Percentiles rank a stretch among this genome's conserved stretches.
phyloP scores from a whole-genome alignment of 2,888 invertebrate species.

The Scelioninae gen. 2 region DNA sequence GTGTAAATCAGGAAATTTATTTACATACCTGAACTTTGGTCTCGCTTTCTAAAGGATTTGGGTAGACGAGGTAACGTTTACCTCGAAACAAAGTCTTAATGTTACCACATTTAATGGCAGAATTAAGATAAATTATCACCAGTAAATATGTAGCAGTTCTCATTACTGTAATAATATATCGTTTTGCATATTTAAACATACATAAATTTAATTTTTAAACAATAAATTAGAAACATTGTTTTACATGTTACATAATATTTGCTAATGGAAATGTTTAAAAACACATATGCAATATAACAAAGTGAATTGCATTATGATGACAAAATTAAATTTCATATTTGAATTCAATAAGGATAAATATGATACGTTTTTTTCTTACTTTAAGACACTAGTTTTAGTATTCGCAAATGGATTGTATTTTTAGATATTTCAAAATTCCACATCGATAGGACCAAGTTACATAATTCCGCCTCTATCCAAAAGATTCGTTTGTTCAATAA shows the following conservation, averaged over 20 bases:
- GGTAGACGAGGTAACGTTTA: conserved; percentile 65
- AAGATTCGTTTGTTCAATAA: conserved; percentile 61
- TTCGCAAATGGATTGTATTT: too few relatives aligned
- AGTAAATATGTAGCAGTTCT: conserved; percentile 2
- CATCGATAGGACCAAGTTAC: conserved; percentile 21
- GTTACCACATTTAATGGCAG: conserved; percentile 25
- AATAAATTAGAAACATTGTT: too few relatives aligned
- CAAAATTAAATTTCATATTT: too few relatives aligned
- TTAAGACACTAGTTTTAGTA: neutral
- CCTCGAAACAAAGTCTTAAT: conserved; percentile 58
- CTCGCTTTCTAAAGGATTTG: conserved; percentile 67
- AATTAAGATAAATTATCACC: conserved; percentile 16
- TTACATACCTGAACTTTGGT: conserved; percentile 68
- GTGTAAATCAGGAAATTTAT: neutral
- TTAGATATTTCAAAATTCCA: conserved; percentile 4
- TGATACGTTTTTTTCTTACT: too few relatives aligned
- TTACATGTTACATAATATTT: too few relatives aligned
- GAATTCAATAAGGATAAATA: too few relatives aligned
- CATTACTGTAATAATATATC: conserved; percentile 32
- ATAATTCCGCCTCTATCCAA: conserved; percentile 50
- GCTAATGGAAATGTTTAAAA: too few relatives aligned
- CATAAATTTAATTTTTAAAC: too few relatives aligned
- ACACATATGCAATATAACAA: too few relatives aligned
- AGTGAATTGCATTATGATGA: too few relatives aligned
- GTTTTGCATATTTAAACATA: too few relatives aligned